Conservation (phyloP, 53 echinoderm and acorn worm species). For the Holothuria leucospilota region DNA sequence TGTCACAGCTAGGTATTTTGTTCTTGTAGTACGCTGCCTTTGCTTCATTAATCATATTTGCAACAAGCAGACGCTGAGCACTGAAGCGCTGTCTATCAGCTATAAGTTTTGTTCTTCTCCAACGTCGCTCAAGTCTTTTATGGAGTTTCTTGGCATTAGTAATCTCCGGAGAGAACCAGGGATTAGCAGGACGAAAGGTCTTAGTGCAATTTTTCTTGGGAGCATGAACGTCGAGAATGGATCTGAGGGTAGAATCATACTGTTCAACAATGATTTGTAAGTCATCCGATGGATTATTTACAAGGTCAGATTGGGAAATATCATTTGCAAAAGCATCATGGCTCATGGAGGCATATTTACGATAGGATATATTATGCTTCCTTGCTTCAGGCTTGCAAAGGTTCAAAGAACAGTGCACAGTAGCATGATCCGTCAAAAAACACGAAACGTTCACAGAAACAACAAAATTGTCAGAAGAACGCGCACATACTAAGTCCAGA, state of each 20-base stretch:
- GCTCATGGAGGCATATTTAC: conserved; percentile 17
- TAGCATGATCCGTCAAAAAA: conserved; percentile 32
- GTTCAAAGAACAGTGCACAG: conserved; percentile 29
- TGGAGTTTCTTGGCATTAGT: conserved; percentile 24
- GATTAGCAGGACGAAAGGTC: conserved; percentile 26
- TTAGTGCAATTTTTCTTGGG: neutral
- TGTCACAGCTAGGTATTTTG: too few relatives aligned
- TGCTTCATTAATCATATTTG: conserved; percentile 20
- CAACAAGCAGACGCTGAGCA: conserved; percentile 20
- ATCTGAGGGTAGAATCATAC: conserved; percentile 18
- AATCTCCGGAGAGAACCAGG: conserved; percentile 38
- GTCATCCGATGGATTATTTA: neutral
- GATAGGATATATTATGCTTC: conserved; percentile 33
- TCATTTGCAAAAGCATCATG: conserved; percentile 49
- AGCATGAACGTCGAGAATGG: conserved; percentile 30
- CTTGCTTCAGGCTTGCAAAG: conserved; percentile 11
- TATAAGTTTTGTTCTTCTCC: conserved; percentile 39
- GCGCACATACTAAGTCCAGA: conserved; percentile 48
- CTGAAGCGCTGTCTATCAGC: too few relatives aligned
- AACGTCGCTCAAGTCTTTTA: conserved; percentile 27
- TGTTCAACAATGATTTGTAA: conserved; percentile 7
- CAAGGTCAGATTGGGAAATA: conserved; percentile 1
- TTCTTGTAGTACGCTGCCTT: too few relatives aligned
- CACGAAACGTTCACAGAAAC: neutral
- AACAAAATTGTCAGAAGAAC: conserved; percentile 35